Evolutionary conservation across 2,113 vertebrate genomes (phyloP).

Genomic region (Chinchilla lanigera): DNA sequence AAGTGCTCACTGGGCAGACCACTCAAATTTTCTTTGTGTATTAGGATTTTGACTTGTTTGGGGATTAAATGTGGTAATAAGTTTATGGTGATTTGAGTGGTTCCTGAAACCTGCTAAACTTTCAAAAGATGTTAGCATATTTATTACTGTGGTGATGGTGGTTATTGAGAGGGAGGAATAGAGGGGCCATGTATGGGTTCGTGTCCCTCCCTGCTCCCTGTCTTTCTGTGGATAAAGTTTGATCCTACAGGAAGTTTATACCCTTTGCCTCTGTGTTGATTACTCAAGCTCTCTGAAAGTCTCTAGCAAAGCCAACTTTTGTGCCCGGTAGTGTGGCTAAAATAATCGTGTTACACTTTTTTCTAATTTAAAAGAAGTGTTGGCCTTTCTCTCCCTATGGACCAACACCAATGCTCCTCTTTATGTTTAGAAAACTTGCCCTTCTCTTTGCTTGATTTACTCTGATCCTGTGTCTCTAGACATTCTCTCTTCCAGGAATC

Average conservation of each 20-base stretch:
- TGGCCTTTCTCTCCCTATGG: not conserved
- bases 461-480: not conserved
- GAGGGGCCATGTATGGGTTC: not conserved
- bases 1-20: not conserved
- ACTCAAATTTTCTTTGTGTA: not conserved
- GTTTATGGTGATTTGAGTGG: conserved; percentile 25
- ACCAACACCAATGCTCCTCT: not conserved
- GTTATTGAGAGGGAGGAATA: not conserved
- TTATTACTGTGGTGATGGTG: not conserved
- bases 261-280: not conserved
- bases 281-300: not conserved
- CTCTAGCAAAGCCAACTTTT: not conserved
- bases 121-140: not conserved
- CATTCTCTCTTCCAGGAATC: not conserved
- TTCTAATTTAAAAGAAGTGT: not conserved
- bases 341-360: not conserved
- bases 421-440: not conserved
- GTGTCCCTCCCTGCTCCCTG: not conserved
- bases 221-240: not conserved
- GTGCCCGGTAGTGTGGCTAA: not conserved
- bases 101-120: not conserved
- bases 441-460: not conserved
- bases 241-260: not conserved
- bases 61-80: not conserved
- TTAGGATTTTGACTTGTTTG: conserved; percentile 1